Conservation (phyloP, 92 coral and sea anemone genomes). For the Paragorgia papillata region DNA sequence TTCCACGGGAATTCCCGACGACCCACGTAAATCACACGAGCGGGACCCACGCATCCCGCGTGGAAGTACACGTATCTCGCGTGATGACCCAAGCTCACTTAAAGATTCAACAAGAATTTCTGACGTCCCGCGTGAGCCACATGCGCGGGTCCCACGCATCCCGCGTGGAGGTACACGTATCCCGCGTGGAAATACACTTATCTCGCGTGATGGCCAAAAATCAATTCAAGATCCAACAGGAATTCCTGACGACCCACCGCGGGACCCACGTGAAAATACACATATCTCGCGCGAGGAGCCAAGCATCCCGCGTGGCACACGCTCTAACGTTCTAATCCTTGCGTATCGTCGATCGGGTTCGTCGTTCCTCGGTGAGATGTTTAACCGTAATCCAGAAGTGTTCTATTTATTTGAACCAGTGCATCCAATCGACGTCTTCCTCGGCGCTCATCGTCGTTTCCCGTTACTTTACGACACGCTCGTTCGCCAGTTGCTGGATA, state of each 20-base stretch:
- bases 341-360: constrained; percentile 39
- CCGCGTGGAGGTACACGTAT: neutral
- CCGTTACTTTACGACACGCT: constrained; percentile 41
- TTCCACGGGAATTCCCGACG: neutral
- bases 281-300: neutral
- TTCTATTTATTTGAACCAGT: constrained; percentile 36
- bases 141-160: neutral
- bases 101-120: too few species aligned
- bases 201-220: too few species aligned
- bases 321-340: constrained; percentile 24
- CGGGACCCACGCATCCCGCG: neutral
- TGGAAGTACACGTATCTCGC: neutral
- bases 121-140: too few species aligned
- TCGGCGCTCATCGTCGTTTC: constrained; percentile 25
- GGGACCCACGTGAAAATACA: neutral
- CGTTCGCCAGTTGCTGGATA: constrained; percentile 18
- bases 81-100: too few species aligned
- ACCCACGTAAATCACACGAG: neutral
- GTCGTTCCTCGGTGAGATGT: constrained; percentile 41
- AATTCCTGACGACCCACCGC: too few species aligned
- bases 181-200: neutral
- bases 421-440: constrained; percentile 7
- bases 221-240: too few species aligned
- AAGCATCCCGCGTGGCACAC: neutral
- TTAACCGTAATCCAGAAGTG: constrained; percentile 26